A percentile compares a stretch with the other conserved stretches of the same genome.
Evolutionary conservation across 2,797 vertebrate species (phyloP).

Genomic region (Sternarchorhynchus goeldii): DNA sequence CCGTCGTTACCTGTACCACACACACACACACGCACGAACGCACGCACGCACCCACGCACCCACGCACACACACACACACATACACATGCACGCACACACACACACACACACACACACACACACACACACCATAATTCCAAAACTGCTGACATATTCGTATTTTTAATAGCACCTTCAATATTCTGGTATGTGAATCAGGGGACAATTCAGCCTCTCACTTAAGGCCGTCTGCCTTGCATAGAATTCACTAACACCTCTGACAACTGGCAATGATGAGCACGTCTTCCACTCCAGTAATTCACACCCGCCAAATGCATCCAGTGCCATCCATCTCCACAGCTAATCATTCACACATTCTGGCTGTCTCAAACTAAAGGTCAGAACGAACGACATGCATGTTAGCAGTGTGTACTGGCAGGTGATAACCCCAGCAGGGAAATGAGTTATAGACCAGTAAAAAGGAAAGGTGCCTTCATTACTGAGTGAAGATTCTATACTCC

Average conservation of each 20-base stretch:
- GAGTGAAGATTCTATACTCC: constrained; percentile 36
- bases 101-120: not conserved
- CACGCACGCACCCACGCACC: not conserved
- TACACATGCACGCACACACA: constrained; percentile 21
- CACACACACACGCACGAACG: constrained; percentile 22
- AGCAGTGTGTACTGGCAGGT: constrained; percentile 37
- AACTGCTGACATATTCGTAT: not conserved
- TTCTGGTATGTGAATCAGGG: not conserved
- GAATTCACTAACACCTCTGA: not conserved
- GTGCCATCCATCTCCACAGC: constrained; percentile 25
- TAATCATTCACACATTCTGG: constrained; percentile 21
- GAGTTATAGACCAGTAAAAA: constrained; percentile 23
- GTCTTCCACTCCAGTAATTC: not conserved
- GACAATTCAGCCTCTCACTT: not conserved
- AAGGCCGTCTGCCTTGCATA: not conserved
- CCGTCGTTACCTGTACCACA: constrained; percentile 82
- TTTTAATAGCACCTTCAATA: constrained; percentile 4
- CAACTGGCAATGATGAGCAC: constrained; percentile 7
- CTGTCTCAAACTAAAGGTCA: constrained; percentile 39
- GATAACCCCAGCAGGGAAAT: constrained; percentile 39
- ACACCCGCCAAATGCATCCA: not conserved
- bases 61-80: constrained; percentile 24
- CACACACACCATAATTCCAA: not conserved
- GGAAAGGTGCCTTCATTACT: constrained; percentile 56
- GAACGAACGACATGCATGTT: constrained; percentile 38